Conservation (phyloP, 2,888 invertebrate species). For the Stramonita haemastoma region DNA sequence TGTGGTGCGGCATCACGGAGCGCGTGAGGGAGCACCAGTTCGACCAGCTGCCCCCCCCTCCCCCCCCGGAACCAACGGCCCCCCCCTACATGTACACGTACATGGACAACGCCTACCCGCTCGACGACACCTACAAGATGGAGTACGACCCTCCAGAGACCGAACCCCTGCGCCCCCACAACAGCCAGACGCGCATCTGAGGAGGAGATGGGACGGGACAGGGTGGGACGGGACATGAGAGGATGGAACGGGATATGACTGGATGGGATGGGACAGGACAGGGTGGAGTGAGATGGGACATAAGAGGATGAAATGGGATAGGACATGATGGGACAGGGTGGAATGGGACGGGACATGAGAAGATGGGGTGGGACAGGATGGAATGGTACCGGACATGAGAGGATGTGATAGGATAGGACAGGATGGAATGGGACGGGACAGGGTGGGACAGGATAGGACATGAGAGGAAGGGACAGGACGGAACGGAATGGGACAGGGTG, state of each 20-base stretch:
- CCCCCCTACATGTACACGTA: constrained; percentile 65
- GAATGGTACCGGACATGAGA: background rate
- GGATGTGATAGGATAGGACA: no score
- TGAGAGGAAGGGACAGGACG: no score
- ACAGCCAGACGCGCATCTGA: constrained; percentile 51
- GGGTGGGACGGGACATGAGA: background rate
- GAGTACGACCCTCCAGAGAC: constrained; percentile 53
- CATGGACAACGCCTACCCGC: constrained; percentile 58
- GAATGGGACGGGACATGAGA: background rate
- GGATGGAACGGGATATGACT: no score
- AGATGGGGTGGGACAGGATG: no score
- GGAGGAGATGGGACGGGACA: background rate
- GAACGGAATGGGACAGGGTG: no score
- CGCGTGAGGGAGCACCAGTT: constrained; percentile 52
- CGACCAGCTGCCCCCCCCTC: constrained; percentile 47
- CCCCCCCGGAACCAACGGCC: constrained; percentile 65
- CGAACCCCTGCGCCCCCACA: constrained; percentile 51
- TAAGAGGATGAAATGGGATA: background rate
- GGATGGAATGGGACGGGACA: no score
- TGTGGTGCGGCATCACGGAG: constrained; percentile 55
- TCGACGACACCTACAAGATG: constrained; percentile 60
- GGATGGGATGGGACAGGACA: background rate
- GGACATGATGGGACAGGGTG: background rate
- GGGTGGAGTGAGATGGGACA: background rate
- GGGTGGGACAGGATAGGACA: no score